Base-by-base conservation (phyloP, 2,797 vertebrate genomes). In the Dallia pectoralis region DNA sequence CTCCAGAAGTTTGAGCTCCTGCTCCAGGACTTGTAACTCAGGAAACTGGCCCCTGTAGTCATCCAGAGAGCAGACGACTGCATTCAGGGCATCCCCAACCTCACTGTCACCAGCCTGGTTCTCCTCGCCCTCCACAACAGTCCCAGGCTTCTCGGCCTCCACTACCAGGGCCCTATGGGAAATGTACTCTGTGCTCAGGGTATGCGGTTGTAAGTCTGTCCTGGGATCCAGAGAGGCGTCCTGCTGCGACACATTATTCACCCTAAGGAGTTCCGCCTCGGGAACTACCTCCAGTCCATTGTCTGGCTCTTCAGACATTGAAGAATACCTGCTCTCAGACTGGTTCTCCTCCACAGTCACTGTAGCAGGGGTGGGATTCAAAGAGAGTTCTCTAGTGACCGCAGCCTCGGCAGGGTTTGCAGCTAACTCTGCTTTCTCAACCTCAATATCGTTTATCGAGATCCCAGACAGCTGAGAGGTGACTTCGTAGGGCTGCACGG, bases 21-120 rank as follows among this genome's bases (percentile, higher is more conserved):
- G 93, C 73, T 99, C 97, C 1, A 99, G 91, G 5, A 91, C 87
- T 75, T 98, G 96, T 49, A 99, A 85, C 85, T 98, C 96, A 0
- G 95, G 96, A 70, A 98, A 99, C 85, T 97, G 97, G 51, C 97
- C 97, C 81, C 97, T 93, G 81, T 95, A 99, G 79, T 98, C 97
- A 56, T 97, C 97, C 73, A 99, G 88, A 61, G 95, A 93, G 0
- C 96, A 96, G 76, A 93, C 87, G n/a, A 97, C 81, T 16, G 91
- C 86, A 59, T 79, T 75, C 18, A 98, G 88, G n/a, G 96, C 95
- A 0, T 97, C 95, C 32, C 95, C 94, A 80, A 99, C 82, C 47
- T 91, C 92, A 0, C 84, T 92, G 85, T 96, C 94, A 71, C 79
- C 71, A 0, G 67, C 72, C 69, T n/a, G 79, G 70, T 59, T 68